These are phyloP conservation scores for Drosophila affinis DNA, from an alignment of 2,888 invertebrate genomes.

Conservation along the genomic window DNA sequence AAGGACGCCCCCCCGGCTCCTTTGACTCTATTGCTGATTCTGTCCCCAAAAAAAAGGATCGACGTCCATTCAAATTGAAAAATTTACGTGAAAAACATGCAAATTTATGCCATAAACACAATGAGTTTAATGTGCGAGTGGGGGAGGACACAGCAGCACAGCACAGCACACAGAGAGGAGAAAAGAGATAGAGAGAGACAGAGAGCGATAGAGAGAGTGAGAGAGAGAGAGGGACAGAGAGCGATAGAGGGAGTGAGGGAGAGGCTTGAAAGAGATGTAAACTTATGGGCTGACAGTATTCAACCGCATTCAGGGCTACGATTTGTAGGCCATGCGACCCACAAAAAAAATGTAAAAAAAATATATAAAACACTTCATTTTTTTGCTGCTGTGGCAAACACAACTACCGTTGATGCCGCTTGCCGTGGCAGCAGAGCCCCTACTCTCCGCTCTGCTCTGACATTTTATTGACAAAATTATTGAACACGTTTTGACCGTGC, in stretches of 20 bases:
- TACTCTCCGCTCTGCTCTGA: conserved; percentile 20
- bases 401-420: neutral
- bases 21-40: neutral
- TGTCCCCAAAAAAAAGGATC: conserved; percentile 22
- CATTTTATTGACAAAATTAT: conserved; percentile 76
- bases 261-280: conserved; percentile 48
- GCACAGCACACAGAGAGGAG: conserved; percentile 7
- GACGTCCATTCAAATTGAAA: conserved; percentile 75
- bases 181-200: neutral
- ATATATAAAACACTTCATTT: conserved; percentile 33
- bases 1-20: neutral
- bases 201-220: conserved; percentile 21
- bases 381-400: conserved; percentile 35
- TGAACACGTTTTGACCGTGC: conserved; percentile 73
- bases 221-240: neutral
- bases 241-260: too few species aligned
- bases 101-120: conserved; percentile 81
- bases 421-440: too few species aligned
- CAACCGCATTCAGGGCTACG: conserved; percentile 68
- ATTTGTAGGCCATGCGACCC: conserved; percentile 66
- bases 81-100: conserved; percentile 79
- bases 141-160: conserved; percentile 16
- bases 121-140: conserved; percentile 74
- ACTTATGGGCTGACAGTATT: conserved; percentile 63
- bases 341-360: conserved; percentile 8